Conservation (phyloP, 1,140 invertebrate genomes). For the Dinothrombium tinctorium region DNA sequence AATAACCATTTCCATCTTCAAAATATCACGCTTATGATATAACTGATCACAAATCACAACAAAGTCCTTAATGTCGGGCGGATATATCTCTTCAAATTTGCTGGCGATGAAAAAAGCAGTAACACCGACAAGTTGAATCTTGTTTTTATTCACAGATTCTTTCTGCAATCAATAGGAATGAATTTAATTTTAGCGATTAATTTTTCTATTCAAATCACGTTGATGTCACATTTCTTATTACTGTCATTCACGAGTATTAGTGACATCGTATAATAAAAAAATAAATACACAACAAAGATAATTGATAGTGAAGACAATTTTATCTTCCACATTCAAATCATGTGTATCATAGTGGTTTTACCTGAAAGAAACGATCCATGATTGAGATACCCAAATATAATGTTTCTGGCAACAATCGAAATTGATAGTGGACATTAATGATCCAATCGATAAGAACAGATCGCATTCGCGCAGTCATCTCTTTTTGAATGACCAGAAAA, state of each 20-base stretch:
- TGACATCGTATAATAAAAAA: too few species aligned
- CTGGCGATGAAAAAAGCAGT: slow-evolving; percentile 83
- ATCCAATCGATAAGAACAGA: slow-evolving; percentile 75
- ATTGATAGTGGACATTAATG: slow-evolving; percentile 69
- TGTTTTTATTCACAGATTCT: slow-evolving; percentile 32
- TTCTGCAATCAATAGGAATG: too few species aligned
- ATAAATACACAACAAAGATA: too few species aligned
- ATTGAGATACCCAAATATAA: slow-evolving; percentile 66
- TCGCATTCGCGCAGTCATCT: slow-evolving; percentile 61
- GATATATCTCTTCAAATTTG: slow-evolving; percentile 95
- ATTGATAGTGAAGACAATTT: too few species aligned
- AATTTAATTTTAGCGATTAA: too few species aligned
- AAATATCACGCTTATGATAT: slow-evolving; percentile 11
- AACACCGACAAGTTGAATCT: slow-evolving; percentile 69
- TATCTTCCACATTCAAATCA: too few species aligned
- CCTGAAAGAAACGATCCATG: slow-evolving; percentile 73
- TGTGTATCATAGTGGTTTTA: too few species aligned
- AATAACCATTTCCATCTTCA: slow-evolving; percentile 17
- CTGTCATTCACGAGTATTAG: too few species aligned
- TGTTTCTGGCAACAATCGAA: slow-evolving; percentile 66
- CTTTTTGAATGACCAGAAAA: slow-evolving; percentile 15
- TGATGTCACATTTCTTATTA: too few species aligned
- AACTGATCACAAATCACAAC: slow-evolving; percentile 8
- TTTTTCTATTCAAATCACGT: too few species aligned
- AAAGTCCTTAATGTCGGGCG: slow-evolving; percentile 71